Evolutionary conservation across 2,888 invertebrate species (phyloP), one percentile per base, ranked within the genome.

Genomic region (Carpatolechia fugitivella): DNA sequence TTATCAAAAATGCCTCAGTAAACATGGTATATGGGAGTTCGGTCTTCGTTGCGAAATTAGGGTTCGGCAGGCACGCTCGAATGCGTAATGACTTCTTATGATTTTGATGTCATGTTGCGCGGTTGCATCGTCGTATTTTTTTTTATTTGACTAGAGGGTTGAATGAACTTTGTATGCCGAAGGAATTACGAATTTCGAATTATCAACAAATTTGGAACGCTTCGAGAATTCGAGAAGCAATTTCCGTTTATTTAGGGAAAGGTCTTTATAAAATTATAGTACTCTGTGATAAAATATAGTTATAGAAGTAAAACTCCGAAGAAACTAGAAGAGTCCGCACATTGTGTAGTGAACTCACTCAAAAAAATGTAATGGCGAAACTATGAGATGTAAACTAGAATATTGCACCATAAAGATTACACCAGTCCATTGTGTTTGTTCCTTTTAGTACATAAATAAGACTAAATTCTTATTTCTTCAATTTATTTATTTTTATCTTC

Each of bases 71-170:
- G 68, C 68, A 69, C 80, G 82, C 81, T 78, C 74, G 82, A 77
- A 80, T 83, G 80, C 79, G 76, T 88, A 87, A 44, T 44, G 89
- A 89, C 86, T 87, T 87, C 84, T 88, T 86, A 87, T 87, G 87
- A 86, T 86, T 84, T 83, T 68, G 81, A 82, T 84, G 88, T 85
- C 86, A 82, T 81, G 80, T 85, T 81, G 80, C 76, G 80, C 78
- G 74, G 80, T 79, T 77, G 82, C 72, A 66, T 58, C 65, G 61
- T 18, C 65, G 60, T 35, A 33, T 49, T 35, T 48, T 44, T 68
- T 68, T 69, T 77, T 80, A 76, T 82, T 82, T 82, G 80, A 80
- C 74, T 78, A 73, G 67, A 63, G 77, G 77, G 80, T 75, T 72
- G 70, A 63, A 70, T 58, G 65, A 68, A 73, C 73, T 80, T 59